Conservation (phyloP, 2,113 vertebrate genomes). For the Neodontobutis hainanensis region DNA sequence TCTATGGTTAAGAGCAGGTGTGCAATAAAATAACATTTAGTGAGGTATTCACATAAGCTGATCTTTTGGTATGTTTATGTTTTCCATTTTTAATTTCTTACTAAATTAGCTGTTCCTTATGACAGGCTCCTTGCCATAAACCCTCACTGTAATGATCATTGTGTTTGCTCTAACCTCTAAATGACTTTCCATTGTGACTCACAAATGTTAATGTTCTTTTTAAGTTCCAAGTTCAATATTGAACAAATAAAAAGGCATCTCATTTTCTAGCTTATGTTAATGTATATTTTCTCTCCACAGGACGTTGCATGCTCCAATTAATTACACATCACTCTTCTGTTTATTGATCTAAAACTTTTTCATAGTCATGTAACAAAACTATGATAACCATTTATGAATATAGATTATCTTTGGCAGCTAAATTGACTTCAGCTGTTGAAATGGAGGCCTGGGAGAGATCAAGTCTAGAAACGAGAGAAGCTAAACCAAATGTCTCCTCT, state of each 20-base stretch:
- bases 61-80: neutral
- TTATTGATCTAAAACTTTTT: too few species aligned
- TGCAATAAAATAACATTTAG: neutral
- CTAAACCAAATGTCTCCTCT: conserved; percentile 11
- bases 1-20: neutral
- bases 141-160: conserved; percentile 38
- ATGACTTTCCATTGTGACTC: conserved; percentile 35
- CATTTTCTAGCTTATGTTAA: neutral
- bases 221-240: conserved; percentile 55
- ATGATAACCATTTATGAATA: too few species aligned
- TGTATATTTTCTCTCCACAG: conserved; percentile 26
- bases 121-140: conserved; percentile 11
- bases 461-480: neutral
- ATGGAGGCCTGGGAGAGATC: conserved; percentile 46
- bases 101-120: conserved; percentile 1
- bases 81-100: neutral
- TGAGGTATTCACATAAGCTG: neutral
- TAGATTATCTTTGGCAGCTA: neutral
- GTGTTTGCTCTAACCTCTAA: conserved; percentile 49
- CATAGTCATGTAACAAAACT: too few species aligned
- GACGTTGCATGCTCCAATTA: conserved; percentile 1
- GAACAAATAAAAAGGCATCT: conserved; percentile 23
- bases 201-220: conserved; percentile 44
- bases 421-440: conserved; percentile 14
- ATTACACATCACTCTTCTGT: neutral